Base-by-base conservation (phyloP, 2,888 invertebrate species). In the Drosophila lacicola region DNA sequence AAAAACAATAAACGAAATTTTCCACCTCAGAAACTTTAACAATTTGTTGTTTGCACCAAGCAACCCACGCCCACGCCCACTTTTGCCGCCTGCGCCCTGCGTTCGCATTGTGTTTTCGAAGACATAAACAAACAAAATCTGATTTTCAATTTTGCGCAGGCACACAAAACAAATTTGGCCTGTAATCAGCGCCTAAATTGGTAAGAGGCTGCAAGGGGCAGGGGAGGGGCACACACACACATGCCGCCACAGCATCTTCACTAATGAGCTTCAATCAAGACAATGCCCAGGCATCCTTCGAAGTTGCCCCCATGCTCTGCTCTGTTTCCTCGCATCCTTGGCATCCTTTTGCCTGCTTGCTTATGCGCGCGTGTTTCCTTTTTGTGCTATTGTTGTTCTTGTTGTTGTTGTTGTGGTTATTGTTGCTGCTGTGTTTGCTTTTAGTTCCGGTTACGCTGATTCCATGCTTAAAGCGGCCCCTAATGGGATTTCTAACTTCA, bases 11-110 rank as follows among this genome's bases (percentile, higher is more conserved):
- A 84, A 82, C 80, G 80, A 70, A 88, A 90, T 90, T 90, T 90
- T 90, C 90, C 90, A 90, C 90, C 90, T 90, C 90, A 87, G 62
- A 85, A 90, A 90, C 90, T 90, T 90, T 90, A 83, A 85, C 90
- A 90, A 90, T 90, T 89, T 90, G 77, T 17, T 56, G 64, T 58
- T 67, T 49, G 19, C 34, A 1, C 9, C 41, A 17, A 5, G 11
- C 25, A n/a, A 4, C 36, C 14, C 4, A 36, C 1, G 8, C 33
- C 17, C 19, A 17, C 14, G 29, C 9, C 29, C 21, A 13, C 37
- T 19, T 34, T 3, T 41, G 13, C 70, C 29, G 42, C 6, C 33
- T n/a, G 1, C 2, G 14, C 9, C 17, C 13, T 8, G 6, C 14
- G n/a, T 49, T 13, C 51, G 33, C 56, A 44, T 71, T 75, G 71